Conservation (phyloP, 2,888 invertebrate genomes). For the Caenorhabditis plicata region DNA sequence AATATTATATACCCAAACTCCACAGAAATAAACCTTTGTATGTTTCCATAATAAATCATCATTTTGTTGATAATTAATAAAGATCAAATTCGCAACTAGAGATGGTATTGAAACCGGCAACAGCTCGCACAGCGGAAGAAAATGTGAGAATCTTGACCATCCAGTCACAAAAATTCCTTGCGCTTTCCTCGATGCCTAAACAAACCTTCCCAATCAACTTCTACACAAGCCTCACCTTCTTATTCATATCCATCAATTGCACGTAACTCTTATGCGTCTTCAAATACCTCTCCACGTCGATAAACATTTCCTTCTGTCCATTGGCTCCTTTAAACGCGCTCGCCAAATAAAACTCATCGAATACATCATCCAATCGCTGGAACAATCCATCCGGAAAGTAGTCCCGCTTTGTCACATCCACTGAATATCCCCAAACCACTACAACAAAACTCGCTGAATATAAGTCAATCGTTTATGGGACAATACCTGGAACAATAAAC, state of each 20-base stretch:
- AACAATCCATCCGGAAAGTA: constrained; percentile 62
- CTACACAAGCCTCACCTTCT: background rate
- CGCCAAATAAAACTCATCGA: constrained; percentile 78
- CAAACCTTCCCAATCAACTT: background rate
- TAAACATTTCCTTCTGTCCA: constrained; percentile 76
- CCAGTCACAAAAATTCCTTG: constrained; percentile 62
- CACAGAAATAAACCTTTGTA: constrained; percentile 10
- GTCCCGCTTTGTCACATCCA: constrained; percentile 48
- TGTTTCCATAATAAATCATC: constrained; percentile 8
- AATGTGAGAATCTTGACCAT: constrained; percentile 68
- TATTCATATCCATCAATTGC: constrained; percentile 42
- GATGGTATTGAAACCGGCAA: constrained; percentile 66
- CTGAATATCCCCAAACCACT: constrained; percentile 58
- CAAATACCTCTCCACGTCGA: constrained; percentile 74
- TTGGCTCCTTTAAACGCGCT: constrained; percentile 86
- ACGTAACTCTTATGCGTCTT: constrained; percentile 78
- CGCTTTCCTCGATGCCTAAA: constrained; percentile 12
- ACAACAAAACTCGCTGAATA: no score
- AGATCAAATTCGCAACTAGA: constrained; percentile 50
- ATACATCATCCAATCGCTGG: constrained; percentile 66
- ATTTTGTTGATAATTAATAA: constrained; percentile 23
- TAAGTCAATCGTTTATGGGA: background rate
- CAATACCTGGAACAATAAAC: constrained; percentile 14
- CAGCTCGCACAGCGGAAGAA: constrained; percentile 68
- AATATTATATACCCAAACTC: background rate